Evolutionary conservation across 2,797 vertebrate genomes (phyloP), one percentile per base, ranked within the genome.

Genomic region (Heterohyrax brucei): DNA sequence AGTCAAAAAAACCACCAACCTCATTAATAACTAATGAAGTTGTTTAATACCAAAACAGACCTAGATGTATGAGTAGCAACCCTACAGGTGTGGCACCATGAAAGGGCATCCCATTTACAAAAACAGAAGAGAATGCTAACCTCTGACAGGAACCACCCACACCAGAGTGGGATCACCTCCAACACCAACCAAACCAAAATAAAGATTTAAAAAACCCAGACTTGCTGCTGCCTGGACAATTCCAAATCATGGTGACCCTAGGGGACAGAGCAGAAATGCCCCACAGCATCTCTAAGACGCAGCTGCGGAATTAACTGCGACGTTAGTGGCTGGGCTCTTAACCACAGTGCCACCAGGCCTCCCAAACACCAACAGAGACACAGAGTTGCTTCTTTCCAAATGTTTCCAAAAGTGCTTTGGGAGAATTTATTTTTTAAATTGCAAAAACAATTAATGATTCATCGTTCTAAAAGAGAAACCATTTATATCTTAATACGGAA

Each of bases 401-500:
- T 48, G 53, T 87, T 76, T 77, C 70, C 87, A 86, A 39, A 10
- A 87, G n/a, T 30, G 64, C 30, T 53, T 46, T 26, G 28, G 21
- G 14, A 94, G 93, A 72, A 48, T 0, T 12, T 28, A 19, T 89
- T 87, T 66, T 72, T 82, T 18, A 7, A 75, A 80, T 30, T 46
- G 80, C 10, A 83, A 22, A 14, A 73, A 72, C 61, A 61, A 79
- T 83, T 76, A 90, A 44, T 10, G 86, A 88, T 56, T 66, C 18
- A 66, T 81, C 76, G 68, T 64, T 82, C 76, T 73, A 94, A 33
- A 62, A 77, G 24, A 64, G 4, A 81, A 87, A 53, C 70, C 9
- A 80, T 66, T 85, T 87, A 6, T 22, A 56, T 77, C 64, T 77
- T 87, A 91, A 87, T 44, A 12, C 39, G 59, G 28, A 92, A 96